Evolutionary conservation across 1,140 invertebrate species (phyloP).

Genomic region (Helicorthomorpha holstii): DNA sequence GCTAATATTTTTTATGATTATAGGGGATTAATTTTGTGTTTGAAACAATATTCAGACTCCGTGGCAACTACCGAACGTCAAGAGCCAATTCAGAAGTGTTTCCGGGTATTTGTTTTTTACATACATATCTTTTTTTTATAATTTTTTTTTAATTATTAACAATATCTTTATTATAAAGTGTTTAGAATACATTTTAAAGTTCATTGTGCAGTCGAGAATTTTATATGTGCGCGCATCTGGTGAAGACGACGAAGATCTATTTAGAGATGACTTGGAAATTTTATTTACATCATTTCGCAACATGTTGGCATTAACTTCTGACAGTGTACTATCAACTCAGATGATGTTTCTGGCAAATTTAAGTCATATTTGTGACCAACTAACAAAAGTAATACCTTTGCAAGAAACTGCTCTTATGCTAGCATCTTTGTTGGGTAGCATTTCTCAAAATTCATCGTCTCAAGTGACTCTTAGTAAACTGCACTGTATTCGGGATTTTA

Average conservation of each 20-base stretch:
- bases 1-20: slow-evolving; percentile 11
- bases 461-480: slow-evolving; percentile 53
- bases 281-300: slow-evolving; percentile 57
- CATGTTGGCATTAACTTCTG: slow-evolving; percentile 49
- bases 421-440: slow-evolving; percentile 45
- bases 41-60: slow-evolving; percentile 78
- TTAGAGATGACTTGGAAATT: slow-evolving; percentile 51
- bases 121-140: neutral
- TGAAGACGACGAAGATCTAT: slow-evolving; percentile 71
- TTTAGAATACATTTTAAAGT: slow-evolving; percentile 85
- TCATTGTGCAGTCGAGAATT: slow-evolving; percentile 79
- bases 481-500: slow-evolving; percentile 47
- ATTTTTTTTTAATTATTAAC: neutral
- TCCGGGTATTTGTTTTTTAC: slow-evolving; percentile 28
- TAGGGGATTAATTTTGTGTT: slow-evolving; percentile 65
- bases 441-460: slow-evolving; percentile 39
- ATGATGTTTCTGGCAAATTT: slow-evolving; percentile 37
- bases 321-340: slow-evolving; percentile 45
- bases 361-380: slow-evolving; percentile 27
- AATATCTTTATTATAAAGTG: slow-evolving; percentile 29
- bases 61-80: slow-evolving; percentile 55
- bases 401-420: slow-evolving; percentile 48
- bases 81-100: slow-evolving; percentile 75
- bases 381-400: slow-evolving; percentile 36
- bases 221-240: slow-evolving; percentile 75